Evolutionary conservation across 2,888 invertebrate genomes (phyloP), one percentile per base, ranked within the genome.

Genomic region (Pachydiplax longipennis): DNA sequence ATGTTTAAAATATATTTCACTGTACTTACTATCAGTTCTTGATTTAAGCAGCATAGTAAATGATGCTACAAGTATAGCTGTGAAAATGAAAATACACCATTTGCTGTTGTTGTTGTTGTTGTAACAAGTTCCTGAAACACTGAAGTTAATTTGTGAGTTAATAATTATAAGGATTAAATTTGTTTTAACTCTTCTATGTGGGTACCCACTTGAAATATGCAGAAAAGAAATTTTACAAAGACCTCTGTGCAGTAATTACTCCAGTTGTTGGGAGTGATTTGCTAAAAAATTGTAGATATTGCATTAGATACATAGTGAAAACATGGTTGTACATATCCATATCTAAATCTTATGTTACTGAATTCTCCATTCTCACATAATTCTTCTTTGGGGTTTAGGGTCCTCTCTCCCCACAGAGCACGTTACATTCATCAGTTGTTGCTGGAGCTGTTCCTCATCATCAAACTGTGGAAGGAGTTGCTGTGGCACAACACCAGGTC

Each of bases 321-420:
- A 53, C 53, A 53, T 53, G 15, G 53, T 53, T 53, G 15, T 53
- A 18, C 53, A 18, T 53, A 18, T 53, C 53, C 53, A 53, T 53
- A 8, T 5, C 18, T 18, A 53, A 44, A 44, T 10, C 44, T 44
- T 44, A 8, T 4, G 44, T 44, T 44, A 44, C 1, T 53, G 18
- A 18, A 1, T 18, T 3, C 15, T 18, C 18, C 8, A 18, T 53
- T 53, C 5, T 18, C 53, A 18, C 53, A 53, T 18, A 53, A 53
- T 53, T 31, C 73, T 81, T 73, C 40, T 83, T 65, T 83, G 65
- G 90, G 90, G 80, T 91, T 6, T 92, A 94, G 94, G 94, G 94
- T 35, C 93, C 94, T 8, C 92, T 94, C 61, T 94, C 94, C 90
- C 94, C 94, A 53, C 94, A 94, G 92, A 93, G 94, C 90, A 94